Evolutionary conservation across 2,888 invertebrate genomes (phyloP).

Genomic region (Eurytoma californica): DNA sequence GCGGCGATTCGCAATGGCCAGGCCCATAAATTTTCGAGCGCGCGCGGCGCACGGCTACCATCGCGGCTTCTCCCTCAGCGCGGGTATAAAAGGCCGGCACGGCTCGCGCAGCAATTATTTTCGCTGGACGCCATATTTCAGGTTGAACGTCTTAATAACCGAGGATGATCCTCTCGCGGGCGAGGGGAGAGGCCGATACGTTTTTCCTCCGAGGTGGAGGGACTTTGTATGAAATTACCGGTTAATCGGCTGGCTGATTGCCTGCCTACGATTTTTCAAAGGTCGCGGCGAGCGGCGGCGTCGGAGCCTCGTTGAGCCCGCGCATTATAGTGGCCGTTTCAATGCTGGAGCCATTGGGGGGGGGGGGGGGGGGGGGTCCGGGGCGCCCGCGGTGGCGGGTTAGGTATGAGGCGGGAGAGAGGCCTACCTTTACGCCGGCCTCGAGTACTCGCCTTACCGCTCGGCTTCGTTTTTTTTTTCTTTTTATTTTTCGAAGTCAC

Average conservation of each 20-base stretch:
- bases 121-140: conserved; percentile 71
- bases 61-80: not conserved
- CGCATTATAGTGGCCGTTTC: conserved; percentile 37
- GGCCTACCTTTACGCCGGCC: not conserved
- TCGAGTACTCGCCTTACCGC: too few species aligned
- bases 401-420: not conserved
- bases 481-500: too few species aligned
- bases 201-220: conserved; percentile 21
- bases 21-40: conserved; percentile 64
- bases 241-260: conserved; percentile 57
- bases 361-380: not conserved
- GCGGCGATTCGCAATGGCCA: conserved; percentile 64
- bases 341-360: conserved; percentile 2
- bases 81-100: conserved; percentile 6
- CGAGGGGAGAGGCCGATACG: conserved; percentile 13
- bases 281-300: not conserved
- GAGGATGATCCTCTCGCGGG: conserved; percentile 59
- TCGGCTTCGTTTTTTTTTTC: too few species aligned
- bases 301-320: conserved; percentile 23
- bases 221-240: conserved; percentile 56
- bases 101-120: conserved; percentile 66
- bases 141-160: conserved; percentile 72
- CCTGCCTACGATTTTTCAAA: conserved; percentile 47
- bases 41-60: conserved; percentile 19
- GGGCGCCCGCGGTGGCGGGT: not conserved